Conservation (phyloP, 1,140 invertebrate species). For the Arion vulgaris region DNA sequence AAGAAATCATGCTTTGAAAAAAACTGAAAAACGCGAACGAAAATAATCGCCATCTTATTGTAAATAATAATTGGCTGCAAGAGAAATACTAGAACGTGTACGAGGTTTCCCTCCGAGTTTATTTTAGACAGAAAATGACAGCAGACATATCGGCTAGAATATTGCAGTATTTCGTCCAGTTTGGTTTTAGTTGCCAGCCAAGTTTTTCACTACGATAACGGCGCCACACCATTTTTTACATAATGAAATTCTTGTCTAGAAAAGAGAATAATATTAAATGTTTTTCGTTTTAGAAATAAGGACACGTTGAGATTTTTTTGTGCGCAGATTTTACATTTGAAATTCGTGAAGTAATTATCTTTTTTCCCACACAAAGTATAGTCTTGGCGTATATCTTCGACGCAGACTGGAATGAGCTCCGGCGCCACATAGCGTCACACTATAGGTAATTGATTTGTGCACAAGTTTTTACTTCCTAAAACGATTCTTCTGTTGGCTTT, state of each 20-base stretch:
- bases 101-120: background rate
- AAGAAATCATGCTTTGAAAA: background rate
- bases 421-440: background rate
- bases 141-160: background rate
- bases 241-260: background rate
- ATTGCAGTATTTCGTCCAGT: background rate
- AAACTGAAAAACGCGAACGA: background rate
- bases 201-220: background rate
- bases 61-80: conserved; percentile 23
- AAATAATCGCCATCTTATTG: background rate
- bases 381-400: background rate
- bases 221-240: background rate
- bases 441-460: background rate
- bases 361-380: background rate
- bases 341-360: background rate
- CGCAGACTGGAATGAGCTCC: background rate
- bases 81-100: background rate
- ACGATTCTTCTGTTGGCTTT: no score
- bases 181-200: background rate
- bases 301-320: background rate
- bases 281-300: background rate
- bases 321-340: background rate
- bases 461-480: background rate
- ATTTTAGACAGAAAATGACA: background rate
- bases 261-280: background rate